Conservation (phyloP, 1,140 invertebrate genomes). For the Bombus pyrosoma region DNA sequence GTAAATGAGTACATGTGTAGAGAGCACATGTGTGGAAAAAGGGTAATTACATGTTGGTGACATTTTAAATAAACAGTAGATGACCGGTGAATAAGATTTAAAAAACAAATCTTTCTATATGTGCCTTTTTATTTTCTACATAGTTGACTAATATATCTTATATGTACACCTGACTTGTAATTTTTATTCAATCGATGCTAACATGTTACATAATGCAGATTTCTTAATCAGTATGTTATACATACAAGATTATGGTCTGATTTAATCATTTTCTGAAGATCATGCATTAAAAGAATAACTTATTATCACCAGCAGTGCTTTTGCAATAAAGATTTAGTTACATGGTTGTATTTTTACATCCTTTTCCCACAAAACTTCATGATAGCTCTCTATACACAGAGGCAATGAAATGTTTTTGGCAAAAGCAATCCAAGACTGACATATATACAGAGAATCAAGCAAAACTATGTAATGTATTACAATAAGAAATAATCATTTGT, state of each 20-base stretch:
- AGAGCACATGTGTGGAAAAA: slow-evolving; percentile 70
- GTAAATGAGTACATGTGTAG: slow-evolving; percentile 61
- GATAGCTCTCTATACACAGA: slow-evolving; percentile 59
- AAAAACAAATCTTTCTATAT: slow-evolving; percentile 48
- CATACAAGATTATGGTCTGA: slow-evolving; percentile 3
- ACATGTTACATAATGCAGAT: slow-evolving; percentile 17
- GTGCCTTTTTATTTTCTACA: slow-evolving; percentile 51
- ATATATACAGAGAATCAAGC: slow-evolving; percentile 77
- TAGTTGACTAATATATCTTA: slow-evolving; percentile 41
- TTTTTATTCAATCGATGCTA: slow-evolving; percentile 34
- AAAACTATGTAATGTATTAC: slow-evolving; percentile 81
- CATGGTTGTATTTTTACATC: slow-evolving; percentile 46
- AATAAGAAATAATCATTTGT: slow-evolving; percentile 80
- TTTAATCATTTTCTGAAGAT: slow-evolving; percentile 29
- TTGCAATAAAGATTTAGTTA: slow-evolving; percentile 52
- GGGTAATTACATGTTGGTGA: slow-evolving; percentile 65
- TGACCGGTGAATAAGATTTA: slow-evolving; percentile 37
- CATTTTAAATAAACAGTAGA: slow-evolving; percentile 27
- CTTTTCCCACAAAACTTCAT: slow-evolving; percentile 63
- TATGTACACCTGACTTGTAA: slow-evolving; percentile 35
- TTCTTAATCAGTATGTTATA: slow-evolving; percentile 30
- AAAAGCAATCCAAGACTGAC: slow-evolving; percentile 82
- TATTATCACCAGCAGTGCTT: slow-evolving; percentile 33
- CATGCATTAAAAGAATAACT: slow-evolving; percentile 23
- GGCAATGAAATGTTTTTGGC: slow-evolving; percentile 75